Evolutionary conservation across 2,113 vertebrate genomes (phyloP), one percentile per base, ranked within the genome.

Genomic region (Halichoerus grypus): DNA sequence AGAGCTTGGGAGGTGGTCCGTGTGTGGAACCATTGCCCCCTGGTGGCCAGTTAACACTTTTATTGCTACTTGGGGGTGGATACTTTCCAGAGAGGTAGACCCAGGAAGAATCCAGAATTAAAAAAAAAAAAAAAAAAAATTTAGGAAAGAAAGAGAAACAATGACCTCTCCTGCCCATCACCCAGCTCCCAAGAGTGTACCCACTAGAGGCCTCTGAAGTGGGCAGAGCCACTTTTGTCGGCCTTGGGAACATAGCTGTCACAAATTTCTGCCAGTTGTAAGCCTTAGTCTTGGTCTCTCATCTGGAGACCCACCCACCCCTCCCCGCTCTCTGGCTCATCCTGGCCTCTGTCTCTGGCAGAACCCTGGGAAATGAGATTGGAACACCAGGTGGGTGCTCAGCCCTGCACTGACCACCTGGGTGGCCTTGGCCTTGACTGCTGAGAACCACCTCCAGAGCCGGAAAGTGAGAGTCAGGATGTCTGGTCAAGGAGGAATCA

Each of bases 1-100:
- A 3, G 11, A 19, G 1, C 7, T 0, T 3, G 19, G 31, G 21
- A 6, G 18, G 24, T 26, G 13, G 28, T 89, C n/a, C 1, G 22
- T 26, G 3, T 63, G 12, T 4, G 22, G 76, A 86, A n/a, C 71
- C 49, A 69, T 61, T 57, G 90, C 42, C 88, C 67, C 51, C 88
- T 96, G 55, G 57, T 88, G 95, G 80, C 81, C 33, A 81, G 8
- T 31, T 63, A 39, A 6, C 65, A 65, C 31, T 28, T 36, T 53
- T 49, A 21, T 49, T 42, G 83, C 67, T 55, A 1, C 7, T 16
- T 9, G 5, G 21, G 42, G 15, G 12, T 46, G 26, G 21, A 15
- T 26, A 51, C 33, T 2, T 51, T 51, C 14, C 24, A n/a, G 26
- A 79, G 22, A 26, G 6, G 21, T 49, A 46, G 31, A 87, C 2